A percentile compares a stretch with the other conserved stretches of the same genome.
phyloP scores from a whole-genome alignment of 2,888 invertebrate species.

The Cheilosia soror region DNA sequence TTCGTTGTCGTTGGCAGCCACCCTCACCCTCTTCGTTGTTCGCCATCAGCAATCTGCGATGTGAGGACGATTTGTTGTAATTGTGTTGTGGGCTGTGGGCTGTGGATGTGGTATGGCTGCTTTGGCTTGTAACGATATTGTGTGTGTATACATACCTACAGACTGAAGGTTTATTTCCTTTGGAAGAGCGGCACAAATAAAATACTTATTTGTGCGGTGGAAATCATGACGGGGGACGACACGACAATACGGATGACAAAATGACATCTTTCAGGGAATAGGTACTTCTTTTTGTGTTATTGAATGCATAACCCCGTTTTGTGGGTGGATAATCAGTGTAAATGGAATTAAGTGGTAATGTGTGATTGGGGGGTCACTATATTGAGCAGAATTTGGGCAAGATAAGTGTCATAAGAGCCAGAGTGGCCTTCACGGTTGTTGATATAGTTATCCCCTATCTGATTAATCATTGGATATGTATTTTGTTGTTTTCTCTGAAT shows the following conservation, averaged over 20 bases:
- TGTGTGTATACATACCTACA: not conserved
- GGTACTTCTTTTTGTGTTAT: not conserved
- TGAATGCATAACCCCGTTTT: not conserved
- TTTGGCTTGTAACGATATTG: too few species aligned
- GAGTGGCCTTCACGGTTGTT: too few species aligned
- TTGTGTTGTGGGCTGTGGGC: not conserved
- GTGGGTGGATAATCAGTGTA: conserved; percentile 45
- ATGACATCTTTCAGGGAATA: conserved; percentile 19
- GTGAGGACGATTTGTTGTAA: conserved; percentile 31
- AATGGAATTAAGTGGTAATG: conserved; percentile 38
- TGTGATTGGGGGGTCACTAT: conserved; percentile 1
- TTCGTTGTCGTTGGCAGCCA: conserved; percentile 15
- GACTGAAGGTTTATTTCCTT: conserved; percentile 16
- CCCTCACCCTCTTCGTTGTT: conserved; percentile 8
- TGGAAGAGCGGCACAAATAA: conserved; percentile 8
- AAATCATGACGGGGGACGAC: not conserved
- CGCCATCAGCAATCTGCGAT: not conserved
- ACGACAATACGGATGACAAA: conserved; percentile 7
- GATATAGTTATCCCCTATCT: too few species aligned
- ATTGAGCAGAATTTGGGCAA: too few species aligned
- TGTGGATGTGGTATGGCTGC: not conserved
- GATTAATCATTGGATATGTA: too few species aligned
- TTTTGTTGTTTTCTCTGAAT: too few species aligned
- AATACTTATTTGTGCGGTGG: conserved; percentile 25
- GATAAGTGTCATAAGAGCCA: too few species aligned